phyloP scores from a whole-genome alignment of 2,797 vertebrate genomes.

The Oceanodroma leucorhoa region DNA sequence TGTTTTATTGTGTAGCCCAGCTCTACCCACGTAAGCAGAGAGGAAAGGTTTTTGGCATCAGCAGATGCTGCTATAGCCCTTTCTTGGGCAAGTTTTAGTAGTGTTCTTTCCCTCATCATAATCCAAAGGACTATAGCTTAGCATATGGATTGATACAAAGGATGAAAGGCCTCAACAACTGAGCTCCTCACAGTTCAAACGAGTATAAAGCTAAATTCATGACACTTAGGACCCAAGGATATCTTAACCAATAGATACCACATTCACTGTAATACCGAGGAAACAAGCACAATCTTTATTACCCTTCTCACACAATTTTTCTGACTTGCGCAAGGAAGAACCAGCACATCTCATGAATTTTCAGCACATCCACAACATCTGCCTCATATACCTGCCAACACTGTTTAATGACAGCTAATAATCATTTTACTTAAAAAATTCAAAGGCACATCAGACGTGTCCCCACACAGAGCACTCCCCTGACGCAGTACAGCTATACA shows the following conservation, averaged over 20 bases:
- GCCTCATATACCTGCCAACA: neutral
- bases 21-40: neutral
- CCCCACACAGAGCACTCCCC: neutral
- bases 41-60: neutral
- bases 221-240: neutral
- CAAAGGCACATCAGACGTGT: neutral
- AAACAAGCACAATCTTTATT: neutral
- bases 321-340: neutral
- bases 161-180: neutral
- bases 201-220: neutral
- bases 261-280: fast-evolving
- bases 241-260: neutral
- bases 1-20: neutral
- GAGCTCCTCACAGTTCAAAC: neutral
- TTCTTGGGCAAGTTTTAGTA: neutral
- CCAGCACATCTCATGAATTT: neutral
- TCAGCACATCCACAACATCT: neutral
- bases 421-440: neutral
- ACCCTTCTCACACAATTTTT: neutral
- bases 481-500: neutral
- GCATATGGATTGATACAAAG: neutral
- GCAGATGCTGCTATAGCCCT: neutral
- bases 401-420: conserved; percentile 28
- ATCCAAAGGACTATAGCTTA: neutral
- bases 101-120: neutral